Evolutionary conservation across 2,888 invertebrate species (phyloP).

Genomic region (Ramazzottius varieornatus): DNA sequence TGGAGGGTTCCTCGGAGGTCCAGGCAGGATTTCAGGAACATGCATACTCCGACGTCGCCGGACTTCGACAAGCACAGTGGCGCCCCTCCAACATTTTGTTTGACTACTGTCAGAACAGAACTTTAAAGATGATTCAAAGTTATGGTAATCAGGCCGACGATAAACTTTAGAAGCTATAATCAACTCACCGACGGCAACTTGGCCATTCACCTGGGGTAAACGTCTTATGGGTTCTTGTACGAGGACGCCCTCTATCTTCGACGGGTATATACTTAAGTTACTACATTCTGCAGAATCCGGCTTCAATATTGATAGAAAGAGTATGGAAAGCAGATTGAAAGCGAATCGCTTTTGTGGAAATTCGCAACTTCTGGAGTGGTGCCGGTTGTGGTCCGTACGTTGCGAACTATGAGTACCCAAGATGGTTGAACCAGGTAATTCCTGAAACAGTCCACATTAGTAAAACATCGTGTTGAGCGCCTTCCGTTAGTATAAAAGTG

Average conservation of each 20-base stretch:
- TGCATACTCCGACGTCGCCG: conserved; percentile 1
- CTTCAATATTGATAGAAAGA: too few relatives aligned
- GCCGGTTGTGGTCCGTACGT: too few relatives aligned
- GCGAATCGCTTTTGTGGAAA: too few relatives aligned
- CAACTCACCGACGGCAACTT: neutral
- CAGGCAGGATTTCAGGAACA: neutral
- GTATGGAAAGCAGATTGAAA: too few relatives aligned
- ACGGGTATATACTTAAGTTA: neutral
- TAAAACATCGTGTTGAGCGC: too few relatives aligned
- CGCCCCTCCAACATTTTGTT: neutral
- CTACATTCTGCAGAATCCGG: too few relatives aligned
- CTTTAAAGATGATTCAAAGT: neutral
- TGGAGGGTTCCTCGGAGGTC: neutral
- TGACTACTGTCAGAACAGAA: neutral
- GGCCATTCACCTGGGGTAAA: neutral
- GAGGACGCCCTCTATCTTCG: neutral
- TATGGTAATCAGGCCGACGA: neutral
- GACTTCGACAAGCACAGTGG: neutral
- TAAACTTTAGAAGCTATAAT: neutral
- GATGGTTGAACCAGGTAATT: too few relatives aligned
- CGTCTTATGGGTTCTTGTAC: neutral
- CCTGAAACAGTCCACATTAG: too few relatives aligned
- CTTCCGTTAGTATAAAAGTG: too few relatives aligned
- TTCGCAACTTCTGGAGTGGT: too few relatives aligned
- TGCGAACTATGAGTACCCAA: too few relatives aligned